Evolutionary conservation across 2,888 invertebrate species (phyloP).

Genomic region (Trichopria drosophilae): DNA sequence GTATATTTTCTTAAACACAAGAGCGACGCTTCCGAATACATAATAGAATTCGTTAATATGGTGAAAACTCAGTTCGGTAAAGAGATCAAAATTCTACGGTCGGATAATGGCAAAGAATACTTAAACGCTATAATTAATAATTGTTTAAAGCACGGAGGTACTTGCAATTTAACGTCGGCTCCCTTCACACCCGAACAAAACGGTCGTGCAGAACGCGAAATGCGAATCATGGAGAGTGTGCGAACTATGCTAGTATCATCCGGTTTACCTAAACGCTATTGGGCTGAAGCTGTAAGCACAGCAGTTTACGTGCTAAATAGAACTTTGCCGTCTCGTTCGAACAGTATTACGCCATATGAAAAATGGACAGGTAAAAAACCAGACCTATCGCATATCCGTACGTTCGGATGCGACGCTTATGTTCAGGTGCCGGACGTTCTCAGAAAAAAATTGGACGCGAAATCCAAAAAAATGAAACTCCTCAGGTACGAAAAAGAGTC

Average conservation of each 20-base stretch:
- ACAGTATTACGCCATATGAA: conserved; percentile 22
- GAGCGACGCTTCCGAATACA: conserved; percentile 4
- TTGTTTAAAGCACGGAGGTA: conserved; percentile 23
- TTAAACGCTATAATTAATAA: conserved; percentile 5
- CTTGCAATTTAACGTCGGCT: conserved; percentile 28
- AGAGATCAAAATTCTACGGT: conserved; percentile 22
- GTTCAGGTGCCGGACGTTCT: conserved; percentile 13
- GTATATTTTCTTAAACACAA: conserved; percentile 17
- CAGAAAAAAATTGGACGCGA: conserved; percentile 21
- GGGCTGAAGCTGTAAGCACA: conserved; percentile 15
- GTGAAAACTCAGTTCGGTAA: conserved; percentile 20
- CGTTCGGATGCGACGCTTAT: conserved; percentile 13
- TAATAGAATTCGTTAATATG: conserved; percentile 6
- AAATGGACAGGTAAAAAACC: conserved; percentile 24
- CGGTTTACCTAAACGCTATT: conserved; percentile 17
- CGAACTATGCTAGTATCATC: conserved; percentile 33
- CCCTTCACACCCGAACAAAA: conserved; percentile 36
- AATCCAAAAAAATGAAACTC: conserved; percentile 13
- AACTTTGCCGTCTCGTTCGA: conserved; percentile 16
- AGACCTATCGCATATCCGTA: conserved; percentile 9
- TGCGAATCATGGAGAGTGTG: conserved; percentile 36
- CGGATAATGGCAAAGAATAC: conserved; percentile 27
- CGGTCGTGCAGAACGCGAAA: too few species aligned
- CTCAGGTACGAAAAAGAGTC: conserved; percentile 30
- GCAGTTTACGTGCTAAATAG: conserved; percentile 20